Base-by-base conservation (phyloP, 1,140 invertebrate species). In the Octopus sinensis region DNA sequence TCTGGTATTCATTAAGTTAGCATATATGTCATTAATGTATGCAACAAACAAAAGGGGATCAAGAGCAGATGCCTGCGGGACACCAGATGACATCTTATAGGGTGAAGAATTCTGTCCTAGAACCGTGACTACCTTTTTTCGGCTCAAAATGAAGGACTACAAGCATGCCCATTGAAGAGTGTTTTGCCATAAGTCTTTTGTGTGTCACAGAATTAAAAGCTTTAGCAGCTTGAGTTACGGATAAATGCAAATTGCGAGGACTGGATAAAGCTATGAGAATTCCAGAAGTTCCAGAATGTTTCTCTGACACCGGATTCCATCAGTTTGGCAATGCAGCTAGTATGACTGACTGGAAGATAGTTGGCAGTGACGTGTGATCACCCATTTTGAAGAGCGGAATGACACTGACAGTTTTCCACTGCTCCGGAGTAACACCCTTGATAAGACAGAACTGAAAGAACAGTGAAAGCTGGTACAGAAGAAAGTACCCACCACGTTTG, bases 131-230 rank as follows among this genome's bases (percentile, higher is more conserved):
- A 23, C 23, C 23, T 23, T 23, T 23, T 23, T 23, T 23, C 23
- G 23, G 23, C 23, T n/a, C n/a, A n/a, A n/a, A 68, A n/a, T 12
- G n/a, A 68, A 68, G 10, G 9, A 51, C n/a, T 23, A 9, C 75
- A 76, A 76, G 9, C 9, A 62, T 62, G 17, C 56, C 56, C 56
- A 62, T 62, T 62, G 56, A 7, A 62, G 56, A 62, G 56, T 9
- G 7, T 17, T 62, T 62, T 62, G 56, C 17, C 17, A 62, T 62
- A 62, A 62, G 56, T 62, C 56, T 62, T 62, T 62, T 62, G 56
- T 62, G 56, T 62, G 56, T 62, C 56, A 62, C 56, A 62, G 56
- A 62, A 62, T 62, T 62, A 62, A 62, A 62, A 62, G 17, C 56
- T 17, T 17, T 17, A 62, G 56, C 7, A 62, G 17, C 56, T 62